phyloP scores from a whole-genome alignment of 2,113 vertebrate species.

The Gallinago media region DNA sequence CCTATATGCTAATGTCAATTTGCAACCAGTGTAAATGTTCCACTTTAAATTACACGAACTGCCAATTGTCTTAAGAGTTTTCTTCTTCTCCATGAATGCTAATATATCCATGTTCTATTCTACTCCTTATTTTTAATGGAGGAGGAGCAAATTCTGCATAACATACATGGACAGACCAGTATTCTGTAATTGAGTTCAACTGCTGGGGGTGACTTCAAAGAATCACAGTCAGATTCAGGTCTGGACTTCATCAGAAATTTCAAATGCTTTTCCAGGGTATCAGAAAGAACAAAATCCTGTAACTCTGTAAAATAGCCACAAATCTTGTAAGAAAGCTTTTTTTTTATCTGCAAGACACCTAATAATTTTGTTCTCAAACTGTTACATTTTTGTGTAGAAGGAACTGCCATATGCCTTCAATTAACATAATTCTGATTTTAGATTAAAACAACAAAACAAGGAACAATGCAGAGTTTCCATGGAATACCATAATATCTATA shows the following conservation, averaged over 20 bases:
- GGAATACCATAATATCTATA: background rate
- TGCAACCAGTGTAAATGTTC: background rate
- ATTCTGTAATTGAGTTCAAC: background rate
- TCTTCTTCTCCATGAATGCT: background rate
- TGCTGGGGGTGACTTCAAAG: background rate
- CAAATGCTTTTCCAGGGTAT: background rate
- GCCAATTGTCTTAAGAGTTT: background rate
- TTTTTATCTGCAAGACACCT: background rate
- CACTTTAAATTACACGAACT: background rate
- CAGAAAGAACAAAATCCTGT: background rate
- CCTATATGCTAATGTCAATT: background rate
- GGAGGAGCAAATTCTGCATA: background rate
- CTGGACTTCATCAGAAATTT: background rate
- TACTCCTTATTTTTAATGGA: background rate
- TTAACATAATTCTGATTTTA: background rate
- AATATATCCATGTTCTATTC: background rate
- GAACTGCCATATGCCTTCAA: background rate
- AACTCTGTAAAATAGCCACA: background rate
- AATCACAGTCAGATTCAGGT: background rate
- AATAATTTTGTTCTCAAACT: background rate
- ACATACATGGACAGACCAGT: background rate
- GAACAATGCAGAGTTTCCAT: background rate
- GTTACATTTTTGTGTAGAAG: background rate
- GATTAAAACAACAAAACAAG: background rate
- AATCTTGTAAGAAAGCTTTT: background rate